phyloP scores from a whole-genome alignment of 1,140 invertebrate species.

The Drosophila parabipectinata region DNA sequence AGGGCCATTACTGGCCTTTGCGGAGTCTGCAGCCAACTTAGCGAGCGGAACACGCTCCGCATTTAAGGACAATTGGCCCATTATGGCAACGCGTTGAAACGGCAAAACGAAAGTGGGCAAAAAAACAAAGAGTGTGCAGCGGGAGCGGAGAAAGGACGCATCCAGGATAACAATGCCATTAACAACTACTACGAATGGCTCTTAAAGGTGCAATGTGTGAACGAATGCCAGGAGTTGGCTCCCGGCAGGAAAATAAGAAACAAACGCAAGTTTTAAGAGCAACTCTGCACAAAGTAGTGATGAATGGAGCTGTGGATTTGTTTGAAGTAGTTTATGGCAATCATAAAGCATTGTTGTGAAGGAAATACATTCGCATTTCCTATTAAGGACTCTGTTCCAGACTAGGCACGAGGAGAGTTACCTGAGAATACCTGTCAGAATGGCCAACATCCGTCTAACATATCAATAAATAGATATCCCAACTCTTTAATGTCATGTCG shows the following conservation, averaged over 20 bases:
- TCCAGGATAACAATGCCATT: slow-evolving; percentile 65
- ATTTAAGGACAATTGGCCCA: slow-evolving; percentile 80
- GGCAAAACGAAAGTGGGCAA: slow-evolving; percentile 74
- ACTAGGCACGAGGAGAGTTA: no score
- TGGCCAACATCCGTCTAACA: no score
- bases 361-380: not conserved
- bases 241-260: slow-evolving; percentile 8
- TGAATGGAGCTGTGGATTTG: slow-evolving; percentile 7
- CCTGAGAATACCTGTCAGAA: no score
- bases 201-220: slow-evolving; percentile 54
- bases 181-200: slow-evolving; percentile 57
- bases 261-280: slow-evolving; percentile 14
- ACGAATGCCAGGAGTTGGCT: slow-evolving; percentile 28
- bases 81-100: slow-evolving; percentile 81
- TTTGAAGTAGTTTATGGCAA: slow-evolving; percentile 6
- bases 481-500: not conserved
- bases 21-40: slow-evolving; percentile 56
- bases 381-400: no score
- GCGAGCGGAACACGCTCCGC: slow-evolving; percentile 55
- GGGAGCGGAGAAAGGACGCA: slow-evolving; percentile 13
- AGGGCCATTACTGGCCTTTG: slow-evolving; percentile 18
- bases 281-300: slow-evolving; percentile 4
- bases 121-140: slow-evolving; percentile 41
- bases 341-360: not conserved
- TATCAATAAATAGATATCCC: no score